Evolutionary conservation across 2,888 invertebrate species (phyloP).

Genomic region (Acheta domesticus): DNA sequence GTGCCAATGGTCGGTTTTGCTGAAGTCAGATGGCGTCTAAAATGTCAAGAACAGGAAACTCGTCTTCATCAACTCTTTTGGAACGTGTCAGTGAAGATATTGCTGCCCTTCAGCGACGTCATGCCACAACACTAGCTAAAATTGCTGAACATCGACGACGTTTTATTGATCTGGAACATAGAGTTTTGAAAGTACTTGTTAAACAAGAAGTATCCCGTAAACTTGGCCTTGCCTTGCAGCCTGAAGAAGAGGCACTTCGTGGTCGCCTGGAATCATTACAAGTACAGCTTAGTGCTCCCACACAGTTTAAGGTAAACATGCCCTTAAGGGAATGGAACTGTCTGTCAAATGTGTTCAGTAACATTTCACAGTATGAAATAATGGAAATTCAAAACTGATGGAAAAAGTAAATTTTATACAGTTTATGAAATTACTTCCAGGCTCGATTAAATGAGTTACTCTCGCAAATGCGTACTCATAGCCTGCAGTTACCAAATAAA

Average conservation of each 20-base stretch:
- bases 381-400: slow-evolving; percentile 24
- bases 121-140: slow-evolving; percentile 74
- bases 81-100: slow-evolving; percentile 76
- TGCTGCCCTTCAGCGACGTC: slow-evolving; percentile 71
- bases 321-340: not conserved
- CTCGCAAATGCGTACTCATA: slow-evolving; percentile 78
- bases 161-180: slow-evolving; percentile 76
- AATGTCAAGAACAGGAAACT: slow-evolving; percentile 81
- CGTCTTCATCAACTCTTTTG: slow-evolving; percentile 76
- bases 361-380: too few species aligned
- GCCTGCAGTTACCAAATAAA: slow-evolving; percentile 52
- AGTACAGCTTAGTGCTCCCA: slow-evolving; percentile 83
- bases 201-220: slow-evolving; percentile 86
- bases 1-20: slow-evolving; percentile 89
- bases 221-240: slow-evolving; percentile 78
- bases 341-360: too few species aligned
- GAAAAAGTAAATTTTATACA: too few species aligned
- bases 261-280: slow-evolving; percentile 83
- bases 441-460: slow-evolving; percentile 87
- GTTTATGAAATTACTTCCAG: slow-evolving; percentile 47
- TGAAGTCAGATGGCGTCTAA: slow-evolving; percentile 66
- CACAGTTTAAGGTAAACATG: slow-evolving; percentile 75
- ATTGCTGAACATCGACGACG: slow-evolving; percentile 78
- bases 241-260: slow-evolving; percentile 86
- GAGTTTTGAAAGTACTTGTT: slow-evolving; percentile 79